Conservation (phyloP, 2,888 invertebrate species). For the Chalcosyrphus nemorum region DNA sequence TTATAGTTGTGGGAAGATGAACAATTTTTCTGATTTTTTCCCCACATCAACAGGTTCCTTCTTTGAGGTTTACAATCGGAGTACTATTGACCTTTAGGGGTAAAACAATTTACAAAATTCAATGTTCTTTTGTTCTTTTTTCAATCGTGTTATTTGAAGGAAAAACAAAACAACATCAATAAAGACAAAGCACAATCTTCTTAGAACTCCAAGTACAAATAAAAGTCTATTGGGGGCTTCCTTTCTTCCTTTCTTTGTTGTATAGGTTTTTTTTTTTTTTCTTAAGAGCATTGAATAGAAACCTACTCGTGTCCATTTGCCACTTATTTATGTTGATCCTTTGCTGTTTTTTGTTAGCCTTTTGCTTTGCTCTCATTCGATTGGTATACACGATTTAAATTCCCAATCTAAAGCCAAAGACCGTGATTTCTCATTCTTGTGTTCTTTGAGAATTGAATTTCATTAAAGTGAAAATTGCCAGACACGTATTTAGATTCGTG, state of each 20-base stretch:
- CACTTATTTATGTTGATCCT: constrained; percentile 7
- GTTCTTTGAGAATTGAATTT: neutral
- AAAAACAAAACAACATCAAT: neutral
- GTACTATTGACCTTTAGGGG: neutral
- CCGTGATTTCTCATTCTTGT: neutral
- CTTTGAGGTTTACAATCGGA: neutral
- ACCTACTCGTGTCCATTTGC: neutral
- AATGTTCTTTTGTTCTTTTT: neutral
- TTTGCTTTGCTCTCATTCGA: neutral
- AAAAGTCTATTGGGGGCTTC: neutral
- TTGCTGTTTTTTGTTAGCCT: neutral
- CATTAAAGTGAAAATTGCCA: neutral
- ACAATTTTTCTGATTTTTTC: no score
- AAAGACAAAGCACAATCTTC: neutral
- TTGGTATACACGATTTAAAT: neutral
- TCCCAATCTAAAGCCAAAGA: neutral
- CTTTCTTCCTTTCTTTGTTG: neutral
- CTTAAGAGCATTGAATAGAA: neutral
- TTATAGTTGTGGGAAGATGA: neutral
- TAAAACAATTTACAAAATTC: neutral
- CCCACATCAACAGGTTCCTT: neutral
- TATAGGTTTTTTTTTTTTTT: neutral
- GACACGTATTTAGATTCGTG: neutral
- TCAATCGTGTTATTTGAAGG: neutral
- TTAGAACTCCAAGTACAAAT: neutral